Evolutionary conservation across 2,888 invertebrate species (phyloP).

Genomic region (Cantharis lateralis): DNA sequence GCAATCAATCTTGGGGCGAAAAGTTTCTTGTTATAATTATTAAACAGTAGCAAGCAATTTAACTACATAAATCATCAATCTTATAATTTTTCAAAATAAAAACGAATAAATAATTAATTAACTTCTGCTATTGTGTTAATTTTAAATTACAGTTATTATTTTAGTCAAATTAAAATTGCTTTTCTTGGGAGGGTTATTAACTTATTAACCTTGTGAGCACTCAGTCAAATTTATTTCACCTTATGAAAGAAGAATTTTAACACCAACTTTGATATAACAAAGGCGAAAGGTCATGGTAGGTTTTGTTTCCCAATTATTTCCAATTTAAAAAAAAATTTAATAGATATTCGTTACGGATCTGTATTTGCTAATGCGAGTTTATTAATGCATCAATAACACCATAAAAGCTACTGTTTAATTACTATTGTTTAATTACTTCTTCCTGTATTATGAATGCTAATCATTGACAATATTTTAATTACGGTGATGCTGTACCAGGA

Average conservation of each 20-base stretch:
- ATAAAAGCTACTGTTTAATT: neutral
- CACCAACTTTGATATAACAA: neutral
- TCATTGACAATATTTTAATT: neutral
- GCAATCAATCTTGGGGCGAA: neutral
- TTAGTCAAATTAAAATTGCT: neutral
- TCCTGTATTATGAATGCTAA: neutral
- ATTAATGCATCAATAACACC: neutral
- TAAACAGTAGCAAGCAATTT: neutral
- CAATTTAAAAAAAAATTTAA: neutral
- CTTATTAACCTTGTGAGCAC: neutral
- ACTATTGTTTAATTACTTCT: neutral
- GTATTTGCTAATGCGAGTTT: neutral
- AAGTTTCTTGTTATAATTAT: neutral
- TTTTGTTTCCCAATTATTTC: neutral
- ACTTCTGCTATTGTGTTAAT: neutral
- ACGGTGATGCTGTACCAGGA: neutral
- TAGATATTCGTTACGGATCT: neutral
- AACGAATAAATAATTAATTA: neutral
- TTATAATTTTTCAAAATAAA: neutral
- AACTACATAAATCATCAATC: neutral
- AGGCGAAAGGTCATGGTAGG: neutral
- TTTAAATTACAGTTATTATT: neutral
- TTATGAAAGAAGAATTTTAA: neutral
- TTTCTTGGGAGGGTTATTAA: neutral
- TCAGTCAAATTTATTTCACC: neutral